phyloP scores from a whole-genome alignment of 1,140 invertebrate species.

The Aphis craccivora region DNA sequence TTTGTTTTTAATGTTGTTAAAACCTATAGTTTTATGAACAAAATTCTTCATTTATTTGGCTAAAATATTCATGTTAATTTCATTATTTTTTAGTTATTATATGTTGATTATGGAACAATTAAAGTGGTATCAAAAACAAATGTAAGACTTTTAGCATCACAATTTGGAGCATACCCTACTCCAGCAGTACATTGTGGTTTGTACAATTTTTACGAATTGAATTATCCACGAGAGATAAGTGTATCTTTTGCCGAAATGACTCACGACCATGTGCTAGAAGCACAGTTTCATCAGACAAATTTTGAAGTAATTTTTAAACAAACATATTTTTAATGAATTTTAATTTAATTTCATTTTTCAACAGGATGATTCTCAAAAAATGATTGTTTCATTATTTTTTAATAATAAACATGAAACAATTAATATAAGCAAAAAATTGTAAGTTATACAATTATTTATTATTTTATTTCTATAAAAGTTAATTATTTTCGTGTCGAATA shows the following conservation, averaged over 20 bases:
- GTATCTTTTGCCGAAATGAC: not conserved
- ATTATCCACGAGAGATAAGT: not conserved
- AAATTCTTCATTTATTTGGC: not conserved
- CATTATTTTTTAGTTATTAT: conserved; percentile 3
- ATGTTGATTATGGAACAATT: conserved; percentile 40
- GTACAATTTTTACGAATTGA: not conserved
- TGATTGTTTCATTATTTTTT: not conserved
- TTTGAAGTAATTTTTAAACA: not conserved
- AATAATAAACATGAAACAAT: not conserved
- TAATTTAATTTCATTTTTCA: not conserved
- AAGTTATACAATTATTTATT: not conserved
- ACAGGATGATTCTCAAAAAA: not conserved
- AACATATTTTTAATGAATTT: no score
- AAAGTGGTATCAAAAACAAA: not conserved
- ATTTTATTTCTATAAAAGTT: not conserved
- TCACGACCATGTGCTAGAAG: not conserved
- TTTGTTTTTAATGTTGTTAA: no score
- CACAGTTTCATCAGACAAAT: not conserved
- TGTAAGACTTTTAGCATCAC: not conserved
- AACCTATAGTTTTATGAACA: not conserved
- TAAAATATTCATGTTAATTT: not conserved
- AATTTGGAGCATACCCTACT: not conserved
- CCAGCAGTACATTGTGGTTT: not conserved
- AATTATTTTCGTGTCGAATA: not conserved
- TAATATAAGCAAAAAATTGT: conserved; percentile 27